Evolutionary conservation across 2,888 invertebrate species (phyloP), one percentile per base, ranked within the genome.

Genomic region (Hedya salicella): DNA sequence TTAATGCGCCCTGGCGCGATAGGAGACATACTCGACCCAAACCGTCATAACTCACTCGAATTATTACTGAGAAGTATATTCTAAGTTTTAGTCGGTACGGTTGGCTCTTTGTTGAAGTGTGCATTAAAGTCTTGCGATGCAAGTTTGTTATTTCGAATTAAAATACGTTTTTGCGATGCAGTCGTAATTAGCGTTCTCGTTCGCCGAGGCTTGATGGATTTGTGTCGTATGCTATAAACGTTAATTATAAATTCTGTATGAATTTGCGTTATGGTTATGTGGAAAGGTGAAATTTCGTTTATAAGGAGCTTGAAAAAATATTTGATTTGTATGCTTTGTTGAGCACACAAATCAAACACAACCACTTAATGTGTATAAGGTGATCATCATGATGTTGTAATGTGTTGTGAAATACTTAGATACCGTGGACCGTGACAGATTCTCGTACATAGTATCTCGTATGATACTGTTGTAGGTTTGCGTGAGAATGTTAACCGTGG

Each of bases 1-100:
- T 90, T 91, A 91, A 91, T 91, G 90, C 89, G 88, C 88, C 82
- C 83, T 80, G 78, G 86, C 88, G 87, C 84, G 86, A 85, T 82
- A 82, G 79, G 71, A 72, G 68, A 65, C 70, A 62, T 69, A 52
- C 69, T 67, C 69, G 67, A 13, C 52, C 68, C 73, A 69, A 70
- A 85, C 82, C 70, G 82, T 68, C 73, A 19, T 74, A 86, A 78
- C 76, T 75, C 8, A 69, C 77, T 19, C 36, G 71, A 66, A 73
- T 69, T 62, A 62, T 80, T 78, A 77, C 69, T 68, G 59, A 72
- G 62, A 83, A 81, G 76, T 13, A 36, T 17, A n/a, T 21, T 36
- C 32, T 59, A 14, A 8, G 1, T 11, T 2, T 1, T 5, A 21
- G 25, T 4, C 8, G 17, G 2, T 46, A 46, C 11, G 39, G 25